phyloP scores from a whole-genome alignment of 2,797 vertebrate species.

The Tapirus indicus region DNA sequence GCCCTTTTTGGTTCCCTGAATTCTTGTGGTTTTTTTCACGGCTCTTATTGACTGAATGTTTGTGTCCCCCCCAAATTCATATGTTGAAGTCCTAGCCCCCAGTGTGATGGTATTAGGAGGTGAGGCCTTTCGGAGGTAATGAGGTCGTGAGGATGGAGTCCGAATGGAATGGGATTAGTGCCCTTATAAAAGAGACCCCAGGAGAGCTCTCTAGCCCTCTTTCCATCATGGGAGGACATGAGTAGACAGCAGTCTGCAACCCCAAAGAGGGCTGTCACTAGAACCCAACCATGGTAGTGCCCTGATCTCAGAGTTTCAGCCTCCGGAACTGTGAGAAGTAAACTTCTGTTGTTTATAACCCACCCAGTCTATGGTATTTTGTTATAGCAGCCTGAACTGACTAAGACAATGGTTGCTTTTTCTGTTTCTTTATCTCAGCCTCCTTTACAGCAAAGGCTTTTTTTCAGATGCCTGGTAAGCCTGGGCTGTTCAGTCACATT shows the following conservation, averaged over 20 bases:
- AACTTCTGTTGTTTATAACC: background rate
- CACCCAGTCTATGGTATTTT: background rate
- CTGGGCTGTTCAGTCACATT: background rate
- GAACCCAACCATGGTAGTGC: background rate
- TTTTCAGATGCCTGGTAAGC: background rate
- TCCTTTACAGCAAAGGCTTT: background rate
- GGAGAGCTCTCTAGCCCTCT: background rate
- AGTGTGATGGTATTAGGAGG: background rate
- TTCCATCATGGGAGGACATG: background rate
- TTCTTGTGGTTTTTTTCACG: background rate
- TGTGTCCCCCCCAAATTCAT: background rate
- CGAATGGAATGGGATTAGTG: background rate
- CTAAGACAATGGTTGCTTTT: background rate
- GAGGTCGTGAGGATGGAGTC: background rate
- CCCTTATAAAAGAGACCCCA: background rate
- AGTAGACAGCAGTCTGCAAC: background rate
- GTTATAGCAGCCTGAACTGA: background rate
- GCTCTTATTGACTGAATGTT: background rate
- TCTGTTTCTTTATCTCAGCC: background rate
- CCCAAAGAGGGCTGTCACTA: background rate
- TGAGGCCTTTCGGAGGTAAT: background rate
- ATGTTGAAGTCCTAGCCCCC: no score
- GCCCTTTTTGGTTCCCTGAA: background rate
- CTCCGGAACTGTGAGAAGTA: background rate
- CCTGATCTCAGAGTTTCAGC: background rate